Evolutionary conservation across 2,888 invertebrate species (phyloP), one percentile per base, ranked within the genome.

Genomic region (Sarcophaga rosellei): DNA sequence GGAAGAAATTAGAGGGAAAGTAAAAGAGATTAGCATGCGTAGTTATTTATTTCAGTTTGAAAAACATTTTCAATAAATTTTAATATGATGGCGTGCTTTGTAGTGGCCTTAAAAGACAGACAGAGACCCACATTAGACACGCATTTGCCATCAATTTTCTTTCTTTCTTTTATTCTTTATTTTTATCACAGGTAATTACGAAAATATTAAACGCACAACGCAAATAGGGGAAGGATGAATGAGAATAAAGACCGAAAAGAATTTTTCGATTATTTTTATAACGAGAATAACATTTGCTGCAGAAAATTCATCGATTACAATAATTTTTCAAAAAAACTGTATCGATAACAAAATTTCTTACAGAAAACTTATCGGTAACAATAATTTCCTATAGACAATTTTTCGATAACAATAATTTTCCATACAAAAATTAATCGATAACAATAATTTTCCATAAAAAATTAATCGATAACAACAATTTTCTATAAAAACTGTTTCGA

Each of bases 1-100:
- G 35, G 10, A 3, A 35, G 5, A 12, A n/a, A 6, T 10, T 5
- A 61, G 44, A 4, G 12, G 21, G 12, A 25, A 69, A 62, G 20
- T 1, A 44, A 61, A 66, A 17, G 61, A 35, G 23, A 69, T 8
- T 8, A 69, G 45, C 65, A 75, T 81, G 70, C 70, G 65, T 81
- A 17, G 44, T 45, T 62, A 65, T 23, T 21, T 44, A 62, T 57
- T 20, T 66, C 47, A 53, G 61, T 68, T 69, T 62, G 53, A 53
- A 53, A 75, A 77, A 72, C 12, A 77, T 73, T 70, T 82, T 11
- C 57, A 65, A 82, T 82, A 65, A 76, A 62, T 77, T 73, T 73
- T 20, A 44, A 35, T 72, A 53, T 62, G 47, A 53, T 62, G 47
- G 61, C 47, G 59, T 73, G 61, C 21, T 17, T 21, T 6, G 8